Evolutionary conservation across 1,140 invertebrate genomes (phyloP).

Genomic region (Saxidomus purpurata): DNA sequence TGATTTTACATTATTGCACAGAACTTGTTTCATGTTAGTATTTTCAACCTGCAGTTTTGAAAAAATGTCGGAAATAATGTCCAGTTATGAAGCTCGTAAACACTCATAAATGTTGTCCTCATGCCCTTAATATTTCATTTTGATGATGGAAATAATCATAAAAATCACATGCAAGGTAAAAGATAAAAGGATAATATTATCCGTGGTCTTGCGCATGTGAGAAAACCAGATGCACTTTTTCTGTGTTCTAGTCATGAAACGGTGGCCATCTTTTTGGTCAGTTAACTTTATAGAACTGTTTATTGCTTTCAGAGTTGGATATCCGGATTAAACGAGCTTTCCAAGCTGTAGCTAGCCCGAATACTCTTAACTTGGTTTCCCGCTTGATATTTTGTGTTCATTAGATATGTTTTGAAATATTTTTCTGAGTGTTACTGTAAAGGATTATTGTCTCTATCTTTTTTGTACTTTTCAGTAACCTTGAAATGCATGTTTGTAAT

Average conservation of each 20-base stretch:
- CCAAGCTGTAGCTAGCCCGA: neutral
- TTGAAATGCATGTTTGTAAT: too few relatives aligned
- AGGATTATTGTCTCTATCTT: too few relatives aligned
- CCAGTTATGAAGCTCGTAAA: constrained; percentile 64
- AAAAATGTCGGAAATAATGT: constrained; percentile 53
- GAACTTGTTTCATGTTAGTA: constrained; percentile 41
- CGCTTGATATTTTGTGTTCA: too few relatives aligned
- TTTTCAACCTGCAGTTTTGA: constrained; percentile 15
- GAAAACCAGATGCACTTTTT: constrained; percentile 58
- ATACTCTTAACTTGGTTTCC: neutral
- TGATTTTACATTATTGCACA: neutral
- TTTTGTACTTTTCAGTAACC: too few relatives aligned
- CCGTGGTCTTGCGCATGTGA: neutral
- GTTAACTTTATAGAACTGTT: constrained; percentile 63
- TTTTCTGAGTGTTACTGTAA: too few relatives aligned
- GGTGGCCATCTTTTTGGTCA: constrained; percentile 59
- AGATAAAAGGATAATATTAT: constrained; percentile 52
- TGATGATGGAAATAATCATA: constrained; percentile 69
- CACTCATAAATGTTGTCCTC: constrained; percentile 54
- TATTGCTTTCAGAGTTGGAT: constrained; percentile 45
- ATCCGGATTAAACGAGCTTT: constrained; percentile 25
- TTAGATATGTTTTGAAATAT: too few relatives aligned
- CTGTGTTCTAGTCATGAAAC: constrained; percentile 16
- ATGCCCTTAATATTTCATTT: constrained; percentile 51
- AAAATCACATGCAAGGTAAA: constrained; percentile 64